Base-by-base conservation (phyloP, 1,140 invertebrate species). In the Rhyacophila brunnea region DNA sequence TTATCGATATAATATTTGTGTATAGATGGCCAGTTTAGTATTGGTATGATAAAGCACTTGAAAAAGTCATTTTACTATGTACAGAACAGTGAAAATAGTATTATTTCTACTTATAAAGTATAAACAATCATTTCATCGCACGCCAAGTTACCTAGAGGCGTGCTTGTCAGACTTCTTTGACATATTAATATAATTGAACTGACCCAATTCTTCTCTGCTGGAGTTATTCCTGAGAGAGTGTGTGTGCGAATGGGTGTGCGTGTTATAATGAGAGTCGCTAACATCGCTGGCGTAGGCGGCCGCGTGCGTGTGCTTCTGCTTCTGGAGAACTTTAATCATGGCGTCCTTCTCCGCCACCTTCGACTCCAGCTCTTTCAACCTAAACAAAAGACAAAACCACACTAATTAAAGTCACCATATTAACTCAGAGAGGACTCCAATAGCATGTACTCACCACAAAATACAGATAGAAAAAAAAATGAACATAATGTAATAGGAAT, bases 261-360 rank as follows among this genome's bases (percentile, higher is more conserved):
- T 56, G 54, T 65, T 65, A 43, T 65, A 65, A 42, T 65, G 62
- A 13, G 62, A 65, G 23, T 65, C 62, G 42, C 62, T 65, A 1
- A 73, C 74, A 13, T 71, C 73, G 51, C 75, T 71, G 58, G 82
- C 67, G 77, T 83, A 72, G 71, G 83, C 74, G 73, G 79, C 45
- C 70, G 66, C 84, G 66, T 86, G 86, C 57, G 85, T 85, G 34
- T 84, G 84, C 1, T 86, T 88, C 68, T 90, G 89, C 65, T 91
- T 90, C 69, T 94, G 91, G 13, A 95, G 79, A 2, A 93, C 91
- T 62, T 88, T 85, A 60, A 95, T 93, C 90, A 95, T 93, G 0
- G 91, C 91, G 72, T 95, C 91, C 61, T 87, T 85, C 73, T 95
- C 92, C 0, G 90, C 89, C 49, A 95, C 79, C 70, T 93, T 91